These are phyloP conservation scores for Python bivittatus DNA, from an alignment of 2,113 vertebrate species.

Conservation along the genomic window DNA sequence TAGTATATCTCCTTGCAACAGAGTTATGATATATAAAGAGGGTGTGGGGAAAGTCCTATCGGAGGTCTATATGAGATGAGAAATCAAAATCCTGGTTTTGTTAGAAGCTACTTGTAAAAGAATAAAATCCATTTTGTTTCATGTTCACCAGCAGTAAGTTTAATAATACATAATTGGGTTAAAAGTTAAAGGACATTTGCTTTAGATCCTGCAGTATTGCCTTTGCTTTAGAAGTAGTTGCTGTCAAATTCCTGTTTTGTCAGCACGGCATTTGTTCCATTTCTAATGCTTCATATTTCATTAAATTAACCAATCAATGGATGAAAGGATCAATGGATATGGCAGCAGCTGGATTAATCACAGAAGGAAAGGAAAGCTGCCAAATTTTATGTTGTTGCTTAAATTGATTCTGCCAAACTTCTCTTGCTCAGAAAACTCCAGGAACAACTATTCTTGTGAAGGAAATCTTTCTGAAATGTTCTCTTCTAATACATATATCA, in stretches of 20 bases:
- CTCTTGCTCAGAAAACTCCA: constrained; percentile 37
- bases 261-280: constrained; percentile 54
- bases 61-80: not conserved
- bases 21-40: not conserved
- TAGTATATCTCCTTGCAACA: not conserved
- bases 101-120: not conserved
- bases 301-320: constrained; percentile 64
- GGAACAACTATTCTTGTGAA: constrained; percentile 39
- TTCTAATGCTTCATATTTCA: constrained; percentile 52
- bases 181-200: constrained; percentile 15
- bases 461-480: constrained; percentile 28
- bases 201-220: not conserved
- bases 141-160: constrained; percentile 10
- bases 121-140: not conserved
- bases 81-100: not conserved
- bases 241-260: constrained; percentile 46
- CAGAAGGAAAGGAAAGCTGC: constrained; percentile 51
- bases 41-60: not conserved
- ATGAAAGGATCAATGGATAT: constrained; percentile 56
- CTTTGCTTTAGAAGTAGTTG: constrained; percentile 10
- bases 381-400: constrained; percentile 49
- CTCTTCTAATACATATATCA: not conserved
- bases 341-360: constrained; percentile 47
- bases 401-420: constrained; percentile 52
- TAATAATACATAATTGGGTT: constrained; percentile 1